These are phyloP conservation scores for Amphipyra berbera DNA, from an alignment of 2,888 invertebrate species.

Conservation along the genomic window DNA sequence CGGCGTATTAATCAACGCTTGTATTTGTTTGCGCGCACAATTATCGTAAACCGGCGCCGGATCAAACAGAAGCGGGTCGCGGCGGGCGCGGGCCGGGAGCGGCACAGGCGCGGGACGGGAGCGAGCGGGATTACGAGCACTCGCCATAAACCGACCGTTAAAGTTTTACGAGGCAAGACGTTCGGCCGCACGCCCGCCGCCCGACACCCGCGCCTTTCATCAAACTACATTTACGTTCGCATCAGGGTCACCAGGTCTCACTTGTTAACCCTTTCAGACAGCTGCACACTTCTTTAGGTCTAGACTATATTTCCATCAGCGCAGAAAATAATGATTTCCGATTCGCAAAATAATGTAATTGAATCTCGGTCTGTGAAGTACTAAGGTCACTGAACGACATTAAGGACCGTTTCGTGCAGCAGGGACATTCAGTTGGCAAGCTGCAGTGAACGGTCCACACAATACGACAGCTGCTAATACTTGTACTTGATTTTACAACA, in stretches of 20 bases:
- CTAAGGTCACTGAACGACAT: constrained; percentile 16
- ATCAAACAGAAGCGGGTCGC: constrained; percentile 27
- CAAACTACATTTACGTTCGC: background rate
- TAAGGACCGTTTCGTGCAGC: background rate
- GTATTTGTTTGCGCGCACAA: constrained; percentile 32
- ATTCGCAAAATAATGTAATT: background rate
- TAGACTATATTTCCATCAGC: constrained; percentile 1
- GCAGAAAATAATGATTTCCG: background rate
- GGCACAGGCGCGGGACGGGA: background rate
- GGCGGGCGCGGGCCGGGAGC: background rate
- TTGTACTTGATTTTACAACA: background rate
- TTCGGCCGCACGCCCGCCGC: background rate
- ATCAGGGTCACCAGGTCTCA: constrained; percentile 1
- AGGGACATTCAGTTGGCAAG: background rate
- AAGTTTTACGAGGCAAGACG: constrained; percentile 14
- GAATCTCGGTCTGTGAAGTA: background rate
- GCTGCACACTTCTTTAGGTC: background rate
- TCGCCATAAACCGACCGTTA: constrained; percentile 29
- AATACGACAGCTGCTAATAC: background rate
- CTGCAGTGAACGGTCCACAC: background rate
- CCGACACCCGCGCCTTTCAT: background rate
- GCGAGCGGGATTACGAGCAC: constrained; percentile 20
- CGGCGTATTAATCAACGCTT: constrained; percentile 37
- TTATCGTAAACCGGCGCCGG: constrained; percentile 32
- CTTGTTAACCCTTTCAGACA: background rate